Evolutionary conservation across 2,797 vertebrate genomes (phyloP).

Genomic region (Lophius americanus): DNA sequence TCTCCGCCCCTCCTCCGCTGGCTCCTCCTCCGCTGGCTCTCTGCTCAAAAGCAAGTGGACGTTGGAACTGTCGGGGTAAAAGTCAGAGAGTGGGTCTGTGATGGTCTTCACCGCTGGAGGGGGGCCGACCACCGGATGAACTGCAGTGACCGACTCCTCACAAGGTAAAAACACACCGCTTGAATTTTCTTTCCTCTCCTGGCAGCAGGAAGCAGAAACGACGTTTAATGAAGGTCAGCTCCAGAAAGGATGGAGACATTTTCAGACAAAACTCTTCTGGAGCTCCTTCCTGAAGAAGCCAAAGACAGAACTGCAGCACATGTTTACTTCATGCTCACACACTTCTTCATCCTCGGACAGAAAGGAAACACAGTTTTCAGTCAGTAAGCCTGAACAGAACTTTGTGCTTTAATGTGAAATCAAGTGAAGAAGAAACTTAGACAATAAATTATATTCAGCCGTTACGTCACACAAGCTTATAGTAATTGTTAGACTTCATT

Average conservation of each 20-base stretch:
- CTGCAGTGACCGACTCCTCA: not conserved
- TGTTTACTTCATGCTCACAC: not conserved
- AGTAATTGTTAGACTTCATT: too few relatives aligned
- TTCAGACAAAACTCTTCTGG: too few relatives aligned
- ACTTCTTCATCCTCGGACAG: not conserved
- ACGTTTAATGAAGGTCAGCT: not conserved
- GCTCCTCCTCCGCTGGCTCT: conserved; percentile 57
- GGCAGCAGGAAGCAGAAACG: not conserved
- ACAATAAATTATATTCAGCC: too few relatives aligned
- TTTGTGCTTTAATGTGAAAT: not conserved
- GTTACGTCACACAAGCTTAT: too few relatives aligned
- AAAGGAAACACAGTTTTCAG: not conserved
- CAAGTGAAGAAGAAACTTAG: not conserved
- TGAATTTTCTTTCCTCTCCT: not conserved
- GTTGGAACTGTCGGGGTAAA: conserved; percentile 11
- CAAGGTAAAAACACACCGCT: conserved; percentile 34
- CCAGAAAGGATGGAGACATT: not conserved
- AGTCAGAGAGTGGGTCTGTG: not conserved
- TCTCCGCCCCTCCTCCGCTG: conserved; percentile 64
- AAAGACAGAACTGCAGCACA: not conserved
- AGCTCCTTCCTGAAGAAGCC: not conserved
- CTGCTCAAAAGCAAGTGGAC: conserved; percentile 64
- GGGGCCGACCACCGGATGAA: not conserved
- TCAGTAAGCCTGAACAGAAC: conserved; percentile 1
- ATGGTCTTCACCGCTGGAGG: conserved; percentile 2